Conservation (phyloP, 1,140 invertebrate genomes). For the Pseudomyrmex dendroicus region DNA sequence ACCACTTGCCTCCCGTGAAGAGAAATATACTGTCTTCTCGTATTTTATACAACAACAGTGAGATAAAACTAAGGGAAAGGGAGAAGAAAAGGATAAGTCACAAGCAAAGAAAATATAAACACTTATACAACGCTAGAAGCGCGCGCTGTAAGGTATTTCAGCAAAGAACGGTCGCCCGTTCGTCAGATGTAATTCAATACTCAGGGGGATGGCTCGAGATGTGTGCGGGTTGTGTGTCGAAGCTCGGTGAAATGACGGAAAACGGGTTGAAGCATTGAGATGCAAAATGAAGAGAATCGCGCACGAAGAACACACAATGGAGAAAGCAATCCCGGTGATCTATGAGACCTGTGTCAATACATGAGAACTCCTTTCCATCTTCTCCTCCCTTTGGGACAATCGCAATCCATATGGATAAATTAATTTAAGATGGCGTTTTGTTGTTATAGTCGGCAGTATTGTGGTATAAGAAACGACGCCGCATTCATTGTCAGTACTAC, state of each 20-base stretch:
- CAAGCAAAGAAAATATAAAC: conserved; percentile 6
- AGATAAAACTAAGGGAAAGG: neutral
- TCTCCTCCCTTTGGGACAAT: conserved; percentile 32
- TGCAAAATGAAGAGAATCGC: conserved; percentile 68
- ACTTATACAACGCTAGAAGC: neutral
- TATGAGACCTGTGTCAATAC: conserved; percentile 51
- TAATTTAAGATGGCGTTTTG: conserved; percentile 67
- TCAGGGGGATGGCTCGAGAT: neutral
- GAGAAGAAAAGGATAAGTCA: conserved; percentile 4
- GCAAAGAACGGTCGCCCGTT: conserved; percentile 30
- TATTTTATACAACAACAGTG: conserved; percentile 5
- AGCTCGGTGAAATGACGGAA: conserved; percentile 45
- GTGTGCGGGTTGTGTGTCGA: conserved; percentile 12
- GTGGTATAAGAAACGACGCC: conserved; percentile 54
- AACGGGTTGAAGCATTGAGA: conserved; percentile 65
- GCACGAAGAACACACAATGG: conserved; percentile 70
- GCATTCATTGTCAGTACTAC: conserved; percentile 2
- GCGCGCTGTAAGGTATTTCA: neutral
- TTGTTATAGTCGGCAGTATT: conserved; percentile 45
- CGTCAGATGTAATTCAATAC: conserved; percentile 68
- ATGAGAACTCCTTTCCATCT: no score
- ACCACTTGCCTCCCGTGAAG: neutral
- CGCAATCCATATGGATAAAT: conserved; percentile 71
- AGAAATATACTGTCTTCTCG: neutral
- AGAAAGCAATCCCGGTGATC: conserved; percentile 71